Evolutionary conservation across 2,113 vertebrate species (phyloP), one percentile per base, ranked within the genome.

Genomic region (Baryphthengus martii): DNA sequence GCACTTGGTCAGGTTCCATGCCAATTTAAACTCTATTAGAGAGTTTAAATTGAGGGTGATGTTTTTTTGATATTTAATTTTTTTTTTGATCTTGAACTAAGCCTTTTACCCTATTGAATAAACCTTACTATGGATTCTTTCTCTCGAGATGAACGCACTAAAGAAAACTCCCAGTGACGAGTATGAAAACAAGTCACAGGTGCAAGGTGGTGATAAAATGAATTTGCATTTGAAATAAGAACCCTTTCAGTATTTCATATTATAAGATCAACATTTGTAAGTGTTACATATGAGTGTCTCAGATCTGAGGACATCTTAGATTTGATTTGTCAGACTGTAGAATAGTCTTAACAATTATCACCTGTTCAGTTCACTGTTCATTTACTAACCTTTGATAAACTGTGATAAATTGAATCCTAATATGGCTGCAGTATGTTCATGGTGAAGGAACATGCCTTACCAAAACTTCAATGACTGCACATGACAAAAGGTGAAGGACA

Each of bases 371-470:
- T n/a, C n/a, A n/a, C 44, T 74, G 0, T 74, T 82, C n/a, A 65
- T 95, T 85, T 78, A 76, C 83, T 95, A 95, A 91, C 78, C 25
- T 75, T 94, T 78, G 74, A 47, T 73, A 75, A 79, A 65, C 18
- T 85, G 58, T 79, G 91, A 45, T 59, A 88, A 85, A 70, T 93
- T 7, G 80, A 96, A 86, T 85, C 39, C 50, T 88, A 26, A 42
- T 70, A 31, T 31, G 58, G 13, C 58, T 92, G 59, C n/a, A 50
- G 0, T 86, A n/a, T 92, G n/a, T 79, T 94, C 70, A 94, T 96
- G 96, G 95, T 97, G 96, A 95, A 97, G 95, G 94, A 96, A 95
- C 95, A 97, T 94, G 52, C 90, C 88, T 86, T 90, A 83, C 9
- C 42, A 76, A 90, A 95, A 68, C 20, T n/a, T 70, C 63, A 70